Conservation (phyloP, 2,888 invertebrate species). For the Brachypalpus laphriformis region DNA sequence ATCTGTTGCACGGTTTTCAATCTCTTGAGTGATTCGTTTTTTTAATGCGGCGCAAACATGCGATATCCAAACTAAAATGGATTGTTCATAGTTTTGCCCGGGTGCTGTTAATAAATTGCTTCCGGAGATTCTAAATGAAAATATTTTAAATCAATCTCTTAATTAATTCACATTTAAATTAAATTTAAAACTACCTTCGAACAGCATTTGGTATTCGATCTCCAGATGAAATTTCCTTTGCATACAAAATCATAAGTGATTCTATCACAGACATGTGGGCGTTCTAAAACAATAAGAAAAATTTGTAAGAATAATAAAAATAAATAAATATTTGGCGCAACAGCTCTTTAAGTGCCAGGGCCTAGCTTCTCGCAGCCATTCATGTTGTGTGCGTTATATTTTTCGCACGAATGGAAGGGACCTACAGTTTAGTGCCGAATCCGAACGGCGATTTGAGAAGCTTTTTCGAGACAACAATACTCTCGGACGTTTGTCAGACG, state of each 20-base stretch:
- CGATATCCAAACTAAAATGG: constrained; percentile 94
- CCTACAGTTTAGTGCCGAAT: too few relatives aligned
- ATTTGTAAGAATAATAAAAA: not conserved
- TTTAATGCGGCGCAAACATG: constrained; percentile 92
- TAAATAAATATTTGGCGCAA: too few relatives aligned
- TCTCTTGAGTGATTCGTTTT: constrained; percentile 84
- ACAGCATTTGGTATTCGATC: constrained; percentile 94
- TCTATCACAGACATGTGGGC: constrained; percentile 98
- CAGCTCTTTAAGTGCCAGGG: too few relatives aligned
- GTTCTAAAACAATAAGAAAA: constrained; percentile 86
- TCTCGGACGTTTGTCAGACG: too few relatives aligned
- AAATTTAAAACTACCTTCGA: constrained; percentile 87
- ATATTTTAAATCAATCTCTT: not conserved
- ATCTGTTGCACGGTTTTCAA: constrained; percentile 80
- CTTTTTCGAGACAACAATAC: too few relatives aligned
- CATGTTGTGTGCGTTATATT: too few relatives aligned
- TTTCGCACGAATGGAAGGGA: too few relatives aligned
- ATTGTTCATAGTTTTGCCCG: constrained; percentile 89
- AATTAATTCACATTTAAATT: not conserved
- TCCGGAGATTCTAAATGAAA: constrained; percentile 83
- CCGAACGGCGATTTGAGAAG: too few relatives aligned
- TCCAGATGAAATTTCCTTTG: constrained; percentile 94
- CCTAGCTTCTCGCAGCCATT: too few relatives aligned
- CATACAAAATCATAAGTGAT: constrained; percentile 96
- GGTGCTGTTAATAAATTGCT: constrained; percentile 79